Conservation (phyloP, 2,113 vertebrate species). For the Nematolebias whitei region DNA sequence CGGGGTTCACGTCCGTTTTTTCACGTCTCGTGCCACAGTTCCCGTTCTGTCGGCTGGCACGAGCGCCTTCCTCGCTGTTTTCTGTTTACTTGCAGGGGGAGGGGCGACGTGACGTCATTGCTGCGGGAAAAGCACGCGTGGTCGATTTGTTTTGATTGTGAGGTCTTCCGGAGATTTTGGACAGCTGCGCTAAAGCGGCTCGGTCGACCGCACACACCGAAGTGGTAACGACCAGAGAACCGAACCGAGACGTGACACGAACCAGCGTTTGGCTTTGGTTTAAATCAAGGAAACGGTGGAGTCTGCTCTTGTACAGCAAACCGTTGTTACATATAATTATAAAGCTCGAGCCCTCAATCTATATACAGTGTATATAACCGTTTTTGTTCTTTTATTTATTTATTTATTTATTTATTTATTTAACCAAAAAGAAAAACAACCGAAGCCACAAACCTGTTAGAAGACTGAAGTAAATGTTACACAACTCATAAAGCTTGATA, state of each 20-base stretch:
- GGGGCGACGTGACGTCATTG: conserved; percentile 75
- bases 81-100: conserved; percentile 65
- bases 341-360: too few relatives aligned
- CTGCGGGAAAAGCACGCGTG: conserved; percentile 82
- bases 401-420: too few relatives aligned
- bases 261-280: conserved; percentile 7
- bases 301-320: conserved; percentile 4
- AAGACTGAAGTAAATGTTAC: too few relatives aligned
- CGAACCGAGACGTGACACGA: conserved; percentile 23
- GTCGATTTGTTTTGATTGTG: conserved; percentile 82
- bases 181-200: not conserved
- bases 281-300: conserved; percentile 5
- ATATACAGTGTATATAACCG: too few relatives aligned
- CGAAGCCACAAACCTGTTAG: too few relatives aligned
- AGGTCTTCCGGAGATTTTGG: conserved; percentile 17
- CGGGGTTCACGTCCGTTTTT: not conserved
- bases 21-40: not conserved
- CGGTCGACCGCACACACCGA: not conserved
- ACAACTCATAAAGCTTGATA: too few relatives aligned
- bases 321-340: not conserved
- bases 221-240: not conserved
- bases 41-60: conserved; percentile 35
- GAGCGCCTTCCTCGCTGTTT: conserved; percentile 29
- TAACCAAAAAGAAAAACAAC: too few relatives aligned
- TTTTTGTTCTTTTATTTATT: too few relatives aligned